Evolutionary conservation across 2,888 invertebrate species (phyloP).

Genomic region (Junonia oenone): DNA sequence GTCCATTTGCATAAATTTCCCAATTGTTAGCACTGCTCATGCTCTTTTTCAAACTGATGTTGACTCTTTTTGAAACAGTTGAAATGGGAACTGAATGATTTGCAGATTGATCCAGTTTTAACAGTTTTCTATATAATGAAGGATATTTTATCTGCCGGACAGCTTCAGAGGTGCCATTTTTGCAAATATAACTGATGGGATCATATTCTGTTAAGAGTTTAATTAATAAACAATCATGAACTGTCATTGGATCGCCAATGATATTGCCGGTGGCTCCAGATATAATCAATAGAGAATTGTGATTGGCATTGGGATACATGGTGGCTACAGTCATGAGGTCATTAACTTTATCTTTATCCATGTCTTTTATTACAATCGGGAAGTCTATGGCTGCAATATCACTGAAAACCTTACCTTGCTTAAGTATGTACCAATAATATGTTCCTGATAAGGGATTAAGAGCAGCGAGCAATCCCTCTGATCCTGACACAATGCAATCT

Average conservation of each 20-base stretch:
- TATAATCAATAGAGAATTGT: slow-evolving; percentile 83
- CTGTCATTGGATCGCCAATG: slow-evolving; percentile 80
- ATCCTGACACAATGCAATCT: slow-evolving; percentile 87
- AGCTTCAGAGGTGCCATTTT: slow-evolving; percentile 78
- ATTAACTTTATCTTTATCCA: slow-evolving; percentile 84
- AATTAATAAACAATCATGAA: slow-evolving; percentile 80
- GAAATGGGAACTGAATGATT: slow-evolving; percentile 50
- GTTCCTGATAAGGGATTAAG: slow-evolving; percentile 75
- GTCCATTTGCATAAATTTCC: slow-evolving; percentile 80
- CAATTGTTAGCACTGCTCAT: slow-evolving; percentile 78
- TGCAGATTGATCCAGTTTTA: slow-evolving; percentile 49
- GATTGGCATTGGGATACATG: slow-evolving; percentile 67
- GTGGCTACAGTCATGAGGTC: slow-evolving; percentile 83
- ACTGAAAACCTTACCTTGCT: slow-evolving; percentile 68
- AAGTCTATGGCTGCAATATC: slow-evolving; percentile 82
- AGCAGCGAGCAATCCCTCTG: slow-evolving; percentile 80
- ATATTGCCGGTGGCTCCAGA: slow-evolving; percentile 85
- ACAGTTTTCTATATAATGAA: slow-evolving; percentile 50
- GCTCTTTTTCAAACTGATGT: slow-evolving; percentile 77
- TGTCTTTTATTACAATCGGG: slow-evolving; percentile 85
- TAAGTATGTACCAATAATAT: slow-evolving; percentile 80
- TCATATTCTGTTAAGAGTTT: slow-evolving; percentile 78
- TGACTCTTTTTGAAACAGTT: slow-evolving; percentile 64
- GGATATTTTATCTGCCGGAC: slow-evolving; percentile 61
- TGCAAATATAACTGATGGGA: slow-evolving; percentile 78